Conservation (phyloP, 2,797 vertebrate species). For the Malacoctenus gilli region DNA sequence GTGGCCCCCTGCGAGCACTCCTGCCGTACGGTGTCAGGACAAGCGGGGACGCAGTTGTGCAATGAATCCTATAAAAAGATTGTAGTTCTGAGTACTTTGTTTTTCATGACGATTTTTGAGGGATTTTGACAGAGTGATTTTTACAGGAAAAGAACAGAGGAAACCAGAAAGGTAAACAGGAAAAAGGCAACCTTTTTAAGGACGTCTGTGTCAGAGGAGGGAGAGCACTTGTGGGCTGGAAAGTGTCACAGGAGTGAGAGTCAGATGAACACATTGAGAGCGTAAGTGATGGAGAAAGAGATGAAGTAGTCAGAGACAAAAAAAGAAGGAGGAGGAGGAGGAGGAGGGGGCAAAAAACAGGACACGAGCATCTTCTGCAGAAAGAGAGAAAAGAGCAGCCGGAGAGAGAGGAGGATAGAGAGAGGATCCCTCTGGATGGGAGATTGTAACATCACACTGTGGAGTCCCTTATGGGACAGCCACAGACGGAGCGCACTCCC, state of each 20-base stretch:
- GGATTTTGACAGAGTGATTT: not conserved
- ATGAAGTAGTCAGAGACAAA: slow-evolving; percentile 44
- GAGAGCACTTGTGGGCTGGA: slow-evolving; percentile 23
- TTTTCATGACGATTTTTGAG: no score
- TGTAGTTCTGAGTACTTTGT: no score
- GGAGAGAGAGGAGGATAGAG: slow-evolving; percentile 44
- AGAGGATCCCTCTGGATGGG: slow-evolving; percentile 62
- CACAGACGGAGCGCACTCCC: slow-evolving; percentile 65
- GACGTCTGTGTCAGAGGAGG: slow-evolving; percentile 11
- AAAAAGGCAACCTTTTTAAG: slow-evolving; percentile 28
- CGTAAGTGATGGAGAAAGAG: slow-evolving; percentile 36
- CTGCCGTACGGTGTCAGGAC: no score
- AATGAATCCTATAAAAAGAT: no score
- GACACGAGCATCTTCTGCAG: slow-evolving; percentile 34
- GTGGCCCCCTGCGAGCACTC: no score
- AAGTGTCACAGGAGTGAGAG: slow-evolving; percentile 50
- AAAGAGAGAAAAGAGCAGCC: slow-evolving; percentile 65
- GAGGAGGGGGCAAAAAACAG: no score
- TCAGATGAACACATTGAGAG: slow-evolving; percentile 55
- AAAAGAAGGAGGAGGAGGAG: no score
- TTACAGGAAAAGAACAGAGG: slow-evolving; percentile 18
- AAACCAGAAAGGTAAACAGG: slow-evolving; percentile 33
- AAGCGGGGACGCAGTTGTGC: no score
- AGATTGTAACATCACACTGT: slow-evolving; percentile 74
- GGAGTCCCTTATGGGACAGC: slow-evolving; percentile 73